A percentile compares a stretch with the other conserved stretches of the same genome.
These are phyloP conservation scores for Spilarctia lutea DNA, from an alignment of 2,888 invertebrate species.

Conservation along the genomic window DNA sequence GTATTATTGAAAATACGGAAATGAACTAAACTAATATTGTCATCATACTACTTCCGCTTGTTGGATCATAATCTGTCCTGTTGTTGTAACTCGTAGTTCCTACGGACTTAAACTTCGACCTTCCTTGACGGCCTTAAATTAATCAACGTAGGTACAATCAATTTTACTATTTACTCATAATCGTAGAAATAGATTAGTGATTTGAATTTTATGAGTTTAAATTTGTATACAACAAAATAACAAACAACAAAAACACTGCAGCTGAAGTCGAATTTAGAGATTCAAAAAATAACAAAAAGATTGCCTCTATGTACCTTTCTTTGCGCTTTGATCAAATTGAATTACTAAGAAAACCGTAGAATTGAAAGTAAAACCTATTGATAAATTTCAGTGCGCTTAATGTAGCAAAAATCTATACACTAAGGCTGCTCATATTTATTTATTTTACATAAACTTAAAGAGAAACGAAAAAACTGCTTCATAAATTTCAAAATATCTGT, in stretches of 20 bases:
- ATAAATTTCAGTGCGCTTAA: neutral
- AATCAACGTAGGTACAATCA: neutral
- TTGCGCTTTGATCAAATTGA: neutral
- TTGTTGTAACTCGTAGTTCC: neutral
- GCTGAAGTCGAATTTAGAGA: too few species aligned
- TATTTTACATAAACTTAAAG: neutral
- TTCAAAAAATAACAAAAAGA: neutral
- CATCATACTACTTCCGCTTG: slow-evolving; percentile 6
- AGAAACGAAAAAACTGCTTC: neutral
- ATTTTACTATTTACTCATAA: neutral
- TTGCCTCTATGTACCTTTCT: neutral
- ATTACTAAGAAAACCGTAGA: neutral
- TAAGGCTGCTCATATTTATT: neutral
- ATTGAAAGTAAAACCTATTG: neutral
- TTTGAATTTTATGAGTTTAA: neutral
- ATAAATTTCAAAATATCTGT: neutral
- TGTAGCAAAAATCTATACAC: neutral
- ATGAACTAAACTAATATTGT: slow-evolving; percentile 8
- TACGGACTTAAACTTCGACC: neutral
- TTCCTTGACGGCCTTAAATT: neutral
- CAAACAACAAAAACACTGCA: too few species aligned
- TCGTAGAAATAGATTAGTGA: neutral
- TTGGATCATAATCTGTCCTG: neutral
- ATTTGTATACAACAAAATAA: too few species aligned
- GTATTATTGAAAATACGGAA: neutral